Percentiles rank a stretch among this genome's conserved stretches.
phyloP scores from a whole-genome alignment of 2,113 vertebrate species.

The Pomatorhinus ruficollis region DNA sequence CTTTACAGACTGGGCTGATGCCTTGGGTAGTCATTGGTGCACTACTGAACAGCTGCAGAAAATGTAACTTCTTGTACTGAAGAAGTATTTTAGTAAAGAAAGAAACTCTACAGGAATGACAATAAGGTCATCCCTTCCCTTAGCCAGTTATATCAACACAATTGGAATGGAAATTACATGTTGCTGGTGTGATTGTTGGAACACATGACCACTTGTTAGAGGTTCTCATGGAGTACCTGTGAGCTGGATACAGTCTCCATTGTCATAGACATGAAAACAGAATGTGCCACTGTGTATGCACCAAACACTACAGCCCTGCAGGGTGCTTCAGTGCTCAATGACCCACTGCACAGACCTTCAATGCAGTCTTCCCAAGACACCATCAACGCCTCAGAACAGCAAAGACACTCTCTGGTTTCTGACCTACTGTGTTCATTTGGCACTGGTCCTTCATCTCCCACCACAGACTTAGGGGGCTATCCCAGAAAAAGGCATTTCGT shows the following conservation, averaged over 20 bases:
- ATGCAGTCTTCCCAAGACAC: accelerated
- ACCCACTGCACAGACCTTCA: neutral
- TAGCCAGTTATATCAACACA: neutral
- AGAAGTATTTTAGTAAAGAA: neutral
- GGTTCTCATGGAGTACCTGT: neutral
- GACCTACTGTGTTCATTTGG: neutral
- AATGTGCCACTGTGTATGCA: neutral
- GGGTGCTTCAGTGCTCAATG: neutral
- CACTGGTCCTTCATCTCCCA: neutral
- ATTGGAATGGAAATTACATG: accelerated
- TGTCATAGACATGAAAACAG: neutral
- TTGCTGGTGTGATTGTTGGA: neutral
- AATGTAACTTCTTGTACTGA: neutral
- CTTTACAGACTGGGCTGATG: neutral
- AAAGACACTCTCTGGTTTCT: neutral
- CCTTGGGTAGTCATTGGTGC: neutral
- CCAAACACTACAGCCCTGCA: neutral
- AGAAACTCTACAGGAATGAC: neutral
- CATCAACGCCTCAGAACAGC: neutral
- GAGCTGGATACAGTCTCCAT: neutral
- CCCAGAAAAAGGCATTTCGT: neutral
- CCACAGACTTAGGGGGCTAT: neutral
- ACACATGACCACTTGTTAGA: neutral
- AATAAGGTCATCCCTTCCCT: neutral
- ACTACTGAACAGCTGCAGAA: neutral